These are phyloP conservation scores for Sinohyriopsis cumingii DNA, from an alignment of 2,888 invertebrate genomes.

Conservation along the genomic window DNA sequence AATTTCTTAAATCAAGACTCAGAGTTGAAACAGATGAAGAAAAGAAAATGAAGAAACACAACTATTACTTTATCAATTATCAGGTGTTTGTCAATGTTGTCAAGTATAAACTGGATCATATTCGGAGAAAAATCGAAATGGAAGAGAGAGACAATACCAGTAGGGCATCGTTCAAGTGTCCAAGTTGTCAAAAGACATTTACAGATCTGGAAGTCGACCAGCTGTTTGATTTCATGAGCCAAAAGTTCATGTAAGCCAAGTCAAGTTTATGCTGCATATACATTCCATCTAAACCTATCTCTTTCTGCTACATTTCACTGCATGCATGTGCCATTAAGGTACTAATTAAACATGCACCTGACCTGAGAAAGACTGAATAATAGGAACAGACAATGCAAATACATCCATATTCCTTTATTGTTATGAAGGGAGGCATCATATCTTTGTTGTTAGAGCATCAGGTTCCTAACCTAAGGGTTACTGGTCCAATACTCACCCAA, in stretches of 20 bases:
- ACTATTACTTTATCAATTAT: constrained; percentile 98
- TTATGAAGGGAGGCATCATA: too few relatives aligned
- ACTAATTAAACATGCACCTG: too few relatives aligned
- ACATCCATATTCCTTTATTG: too few relatives aligned
- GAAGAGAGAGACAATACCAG: constrained; percentile 96
- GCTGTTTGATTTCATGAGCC: constrained; percentile 62
- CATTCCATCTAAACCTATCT: too few relatives aligned
- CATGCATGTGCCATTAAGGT: too few relatives aligned
- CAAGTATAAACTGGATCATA: constrained; percentile 96
- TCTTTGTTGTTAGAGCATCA: too few relatives aligned
- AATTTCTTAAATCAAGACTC: constrained; percentile 81
- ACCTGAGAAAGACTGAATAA: too few relatives aligned
- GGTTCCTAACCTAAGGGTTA: too few relatives aligned
- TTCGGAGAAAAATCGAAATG: constrained; percentile 95
- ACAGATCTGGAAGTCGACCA: constrained; percentile 89
- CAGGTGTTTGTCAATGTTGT: constrained; percentile 96
- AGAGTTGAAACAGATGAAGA: constrained; percentile 96
- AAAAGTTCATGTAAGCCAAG: constrained; percentile 42
- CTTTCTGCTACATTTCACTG: too few relatives aligned
- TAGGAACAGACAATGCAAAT: too few relatives aligned
- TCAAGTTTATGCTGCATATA: too few relatives aligned
- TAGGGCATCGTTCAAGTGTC: constrained; percentile 95
- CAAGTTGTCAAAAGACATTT: constrained; percentile 91
- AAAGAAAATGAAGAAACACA: constrained; percentile 95
- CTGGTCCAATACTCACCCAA: too few relatives aligned